Evolutionary conservation across 2,888 invertebrate species (phyloP).

Genomic region (Netelia virgata): DNA sequence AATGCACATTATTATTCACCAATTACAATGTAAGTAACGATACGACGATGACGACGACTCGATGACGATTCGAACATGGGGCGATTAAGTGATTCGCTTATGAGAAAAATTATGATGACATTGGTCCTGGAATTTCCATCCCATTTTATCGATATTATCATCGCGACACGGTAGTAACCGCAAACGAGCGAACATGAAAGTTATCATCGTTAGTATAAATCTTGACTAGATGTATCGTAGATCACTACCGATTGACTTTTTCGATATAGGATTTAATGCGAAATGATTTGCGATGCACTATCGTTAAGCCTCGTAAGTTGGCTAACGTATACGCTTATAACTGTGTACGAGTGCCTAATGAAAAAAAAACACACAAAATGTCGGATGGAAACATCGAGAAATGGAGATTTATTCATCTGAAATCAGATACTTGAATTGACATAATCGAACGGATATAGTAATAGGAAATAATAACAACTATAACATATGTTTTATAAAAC

Average conservation of each 20-base stretch:
- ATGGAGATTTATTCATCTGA: not conserved
- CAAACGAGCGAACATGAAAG: constrained; percentile 53
- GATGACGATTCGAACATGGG: constrained; percentile 46
- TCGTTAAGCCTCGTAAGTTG: constrained; percentile 11
- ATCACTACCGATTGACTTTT: constrained; percentile 63
- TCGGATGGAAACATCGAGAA: not conserved
- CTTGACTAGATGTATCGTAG: constrained; percentile 52
- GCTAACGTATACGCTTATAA: not conserved
- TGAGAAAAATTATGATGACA: constrained; percentile 68
- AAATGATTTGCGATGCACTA: constrained; percentile 56
- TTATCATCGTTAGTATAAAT: constrained; percentile 65
- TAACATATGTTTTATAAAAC: not conserved
- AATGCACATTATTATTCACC: constrained; percentile 5
- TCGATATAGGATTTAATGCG: constrained; percentile 58
- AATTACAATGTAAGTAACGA: not conserved
- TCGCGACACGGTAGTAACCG: constrained; percentile 21
- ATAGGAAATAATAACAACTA: not conserved
- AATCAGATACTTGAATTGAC: constrained; percentile 3
- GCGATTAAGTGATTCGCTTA: constrained; percentile 64
- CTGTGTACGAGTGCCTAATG: not conserved
- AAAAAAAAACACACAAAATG: constrained; percentile 19
- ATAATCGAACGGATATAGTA: not conserved
- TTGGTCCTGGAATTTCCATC: constrained; percentile 63
- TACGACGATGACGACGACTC: constrained; percentile 16
- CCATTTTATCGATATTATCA: constrained; percentile 58